phyloP scores from a whole-genome alignment of 2,797 vertebrate species.

The Numenius phaeopus region DNA sequence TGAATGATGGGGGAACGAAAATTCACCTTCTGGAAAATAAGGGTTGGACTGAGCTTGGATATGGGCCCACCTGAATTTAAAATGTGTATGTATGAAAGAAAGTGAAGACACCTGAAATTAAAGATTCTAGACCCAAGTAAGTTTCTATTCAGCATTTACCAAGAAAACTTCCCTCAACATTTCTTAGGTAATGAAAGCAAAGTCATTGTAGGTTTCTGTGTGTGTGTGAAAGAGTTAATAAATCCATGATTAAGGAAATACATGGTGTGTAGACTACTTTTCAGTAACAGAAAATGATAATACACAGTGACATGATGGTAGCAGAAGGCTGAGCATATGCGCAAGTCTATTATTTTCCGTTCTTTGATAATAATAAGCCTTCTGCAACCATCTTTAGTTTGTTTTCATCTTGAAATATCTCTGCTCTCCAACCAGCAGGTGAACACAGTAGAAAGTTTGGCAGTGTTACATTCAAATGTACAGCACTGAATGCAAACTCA shows the following conservation, averaged over 20 bases:
- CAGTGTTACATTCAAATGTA: constrained; percentile 11
- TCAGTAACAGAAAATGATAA: constrained; percentile 8
- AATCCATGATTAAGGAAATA: background rate
- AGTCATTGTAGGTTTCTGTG: background rate
- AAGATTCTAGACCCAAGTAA: background rate
- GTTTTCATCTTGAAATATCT: constrained; percentile 50
- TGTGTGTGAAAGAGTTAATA: background rate
- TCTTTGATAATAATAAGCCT: constrained; percentile 36
- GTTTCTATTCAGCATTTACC: background rate
- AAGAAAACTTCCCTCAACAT: background rate
- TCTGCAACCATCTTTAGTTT: constrained; percentile 28
- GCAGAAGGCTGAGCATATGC: constrained; percentile 60
- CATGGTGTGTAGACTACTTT: background rate
- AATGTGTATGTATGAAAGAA: background rate
- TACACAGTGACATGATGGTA: background rate
- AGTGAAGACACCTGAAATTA: background rate
- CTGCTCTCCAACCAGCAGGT: constrained; percentile 38
- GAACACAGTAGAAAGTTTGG: constrained; percentile 25
- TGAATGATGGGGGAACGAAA: background rate
- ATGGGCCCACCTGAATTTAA: background rate
- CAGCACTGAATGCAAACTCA: background rate
- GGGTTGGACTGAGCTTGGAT: background rate
- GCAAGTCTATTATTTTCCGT: constrained; percentile 35
- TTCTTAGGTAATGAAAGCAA: background rate
- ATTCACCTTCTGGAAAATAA: constrained; percentile 10